A percentile compares a stretch with the other conserved stretches of the same genome.
Evolutionary conservation across 2,888 invertebrate species (phyloP).

Genomic region (Pyralis farinalis): DNA sequence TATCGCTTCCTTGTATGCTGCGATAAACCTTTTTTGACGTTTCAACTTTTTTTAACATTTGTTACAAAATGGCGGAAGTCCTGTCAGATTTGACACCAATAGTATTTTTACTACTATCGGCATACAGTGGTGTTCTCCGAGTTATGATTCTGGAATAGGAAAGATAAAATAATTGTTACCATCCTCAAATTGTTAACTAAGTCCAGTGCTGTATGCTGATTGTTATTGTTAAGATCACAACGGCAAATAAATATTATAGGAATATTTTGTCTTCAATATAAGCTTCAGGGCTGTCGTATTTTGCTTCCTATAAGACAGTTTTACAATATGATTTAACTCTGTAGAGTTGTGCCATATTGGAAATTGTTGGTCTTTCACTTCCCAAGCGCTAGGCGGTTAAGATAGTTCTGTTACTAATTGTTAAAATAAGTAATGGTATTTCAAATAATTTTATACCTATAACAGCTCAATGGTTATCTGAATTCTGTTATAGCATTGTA

Average conservation of each 20-base stretch:
- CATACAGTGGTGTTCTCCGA: not conserved
- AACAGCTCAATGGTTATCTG: constrained; percentile 57
- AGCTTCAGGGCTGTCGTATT: constrained; percentile 32
- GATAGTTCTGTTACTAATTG: constrained; percentile 48
- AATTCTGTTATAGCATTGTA: constrained; percentile 45
- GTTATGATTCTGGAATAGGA: no score
- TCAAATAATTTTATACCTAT: constrained; percentile 63
- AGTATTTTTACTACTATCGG: constrained; percentile 20
- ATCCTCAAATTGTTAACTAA: not conserved
- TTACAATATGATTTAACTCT: not conserved
- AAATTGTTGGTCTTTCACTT: constrained; percentile 28
- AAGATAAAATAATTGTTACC: no score
- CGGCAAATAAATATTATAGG: constrained; percentile 47
- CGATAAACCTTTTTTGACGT: constrained; percentile 27
- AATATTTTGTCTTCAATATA: constrained; percentile 46
- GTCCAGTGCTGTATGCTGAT: constrained; percentile 2
- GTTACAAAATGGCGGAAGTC: constrained; percentile 44
- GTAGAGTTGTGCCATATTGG: not conserved
- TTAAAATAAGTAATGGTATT: constrained; percentile 51
- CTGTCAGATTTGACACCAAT: constrained; percentile 46
- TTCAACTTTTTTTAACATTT: constrained; percentile 31
- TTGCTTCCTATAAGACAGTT: not conserved
- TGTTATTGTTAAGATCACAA: constrained; percentile 37
- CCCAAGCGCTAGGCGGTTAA: constrained; percentile 52
- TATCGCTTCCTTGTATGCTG: constrained; percentile 44